Evolutionary conservation across 1,140 invertebrate genomes (phyloP), one percentile per base, ranked within the genome.

Genomic region (Drosophila arawakana): DNA sequence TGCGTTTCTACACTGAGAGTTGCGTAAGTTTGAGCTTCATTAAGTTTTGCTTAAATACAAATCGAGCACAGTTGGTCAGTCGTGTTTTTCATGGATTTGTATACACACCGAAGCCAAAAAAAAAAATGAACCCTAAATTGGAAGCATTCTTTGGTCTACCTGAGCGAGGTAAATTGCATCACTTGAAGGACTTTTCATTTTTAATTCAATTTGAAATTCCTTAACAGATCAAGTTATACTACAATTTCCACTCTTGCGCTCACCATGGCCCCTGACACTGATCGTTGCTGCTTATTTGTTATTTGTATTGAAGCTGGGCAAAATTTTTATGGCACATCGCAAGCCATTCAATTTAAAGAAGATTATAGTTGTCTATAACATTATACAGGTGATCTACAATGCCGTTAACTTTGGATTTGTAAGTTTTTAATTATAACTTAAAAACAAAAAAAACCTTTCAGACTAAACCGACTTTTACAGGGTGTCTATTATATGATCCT

Each of bases 261-360:
- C 71, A 2, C n/a, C 21, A 7, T 50, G 70, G 52, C 44, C 63
- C 0, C n/a, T 58, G 1, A 15, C 13, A 1, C 4, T 18, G 10
- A 15, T 72, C 10, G 6, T 47, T 3, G 2, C 9, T 1, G 5
- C 25, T 9, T 72, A 72, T 47, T 10, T 72, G 8, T 1, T 67
- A 0, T 44, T 73, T 37, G 44, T 58, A 1, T 30, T 73, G 7
- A 66, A 61, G n/a, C 18, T 73, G 11, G 97, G 97, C 0, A 97
- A 96, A 1, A 94, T 92, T 39, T 95, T 95, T 67, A 98, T 98
- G 97, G 94, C 95, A 75, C 94, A 97, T 72, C 94, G 95, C 57
- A 95, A 97, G 85, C 96, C 97, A 0, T 97, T 95, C 75, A 93
- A 96, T 34, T 92, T 98, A 7, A 96, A 95, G 69, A 44, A 94